Conservation (phyloP, 2,888 invertebrate genomes). For the Conomelus anceps region DNA sequence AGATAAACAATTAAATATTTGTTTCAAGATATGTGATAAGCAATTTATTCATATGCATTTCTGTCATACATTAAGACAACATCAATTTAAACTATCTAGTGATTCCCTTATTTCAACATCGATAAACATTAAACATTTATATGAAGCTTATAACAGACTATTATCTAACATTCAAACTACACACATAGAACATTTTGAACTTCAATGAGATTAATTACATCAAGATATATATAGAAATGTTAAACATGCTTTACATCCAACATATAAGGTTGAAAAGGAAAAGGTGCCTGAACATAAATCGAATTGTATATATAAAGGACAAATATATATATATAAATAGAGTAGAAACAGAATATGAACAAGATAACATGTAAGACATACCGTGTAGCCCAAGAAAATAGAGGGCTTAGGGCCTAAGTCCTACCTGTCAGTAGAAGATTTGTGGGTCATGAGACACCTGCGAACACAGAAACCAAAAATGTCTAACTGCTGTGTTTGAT, state of each 20-base stretch:
- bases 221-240: background rate
- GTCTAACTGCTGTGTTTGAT: conserved; percentile 34
- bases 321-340: background rate
- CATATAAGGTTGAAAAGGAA: background rate
- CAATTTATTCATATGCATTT: background rate
- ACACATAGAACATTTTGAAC: background rate
- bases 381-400: conserved; percentile 1
- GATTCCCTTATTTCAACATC: too few relatives aligned
- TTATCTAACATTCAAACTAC: background rate
- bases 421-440: conserved; percentile 38
- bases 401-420: conserved; percentile 18
- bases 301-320: background rate
- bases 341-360: background rate
- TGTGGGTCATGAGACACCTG: conserved; percentile 40
- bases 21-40: background rate
- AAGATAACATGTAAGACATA: conserved; percentile 15
- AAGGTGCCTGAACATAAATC: background rate
- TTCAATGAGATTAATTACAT: background rate
- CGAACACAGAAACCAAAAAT: conserved; percentile 37
- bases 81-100: too few relatives aligned
- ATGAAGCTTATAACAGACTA: background rate
- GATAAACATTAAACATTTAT: background rate
- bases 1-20: too few relatives aligned
- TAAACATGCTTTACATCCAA: conserved; percentile 10
- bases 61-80: background rate